Base-by-base conservation (phyloP, 1,140 invertebrate species). In the Charaxes varanes region DNA sequence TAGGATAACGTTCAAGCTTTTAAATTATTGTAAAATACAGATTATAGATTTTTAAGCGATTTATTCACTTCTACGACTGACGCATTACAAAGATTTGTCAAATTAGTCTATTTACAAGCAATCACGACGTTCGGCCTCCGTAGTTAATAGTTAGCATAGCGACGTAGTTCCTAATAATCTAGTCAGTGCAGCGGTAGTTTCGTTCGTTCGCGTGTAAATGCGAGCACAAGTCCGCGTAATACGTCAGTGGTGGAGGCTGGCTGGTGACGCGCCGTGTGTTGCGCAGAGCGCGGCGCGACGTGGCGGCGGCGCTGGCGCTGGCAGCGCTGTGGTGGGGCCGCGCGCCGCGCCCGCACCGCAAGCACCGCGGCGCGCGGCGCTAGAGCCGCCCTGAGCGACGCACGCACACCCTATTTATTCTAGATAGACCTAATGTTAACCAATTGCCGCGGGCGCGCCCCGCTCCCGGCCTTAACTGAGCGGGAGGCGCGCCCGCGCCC, bases 391-490 rank as follows among this genome's bases (percentile, higher is more conserved):
- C 68, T 84, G 81, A 84, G 63, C 62, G 52, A 43, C 45, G 46
- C 40, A 31, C 45, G 26, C 57, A 57, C 53, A 40, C 63, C 47
- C 42, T 71, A 77, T 71, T 76, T 69, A 72, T 74, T 78, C 65
- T 81, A 81, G 77, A 81, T 81, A 81, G 77, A 73, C 56, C 69
- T 81, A 78, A 81, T 72, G 64, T 78, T 77, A 81, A 78, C 64
- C 68, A 78, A 78, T 78, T 73, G 63, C 43, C 61, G 58, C 70
- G 67, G 57, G 57, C 63, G 63, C 53, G 61, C 48, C 52, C 48
- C 56, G 36, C 61, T 51, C 46, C 46, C 52, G 58, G 63, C 64
- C 62, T 67, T 66, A 66, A 64, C 57, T 64, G 58, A 62, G 61
- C 58, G 64, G 50, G 52, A 54, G 56, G 54, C 48, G 52, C 51